Conservation (phyloP, 2,888 invertebrate species). For the Thyatira batis region DNA sequence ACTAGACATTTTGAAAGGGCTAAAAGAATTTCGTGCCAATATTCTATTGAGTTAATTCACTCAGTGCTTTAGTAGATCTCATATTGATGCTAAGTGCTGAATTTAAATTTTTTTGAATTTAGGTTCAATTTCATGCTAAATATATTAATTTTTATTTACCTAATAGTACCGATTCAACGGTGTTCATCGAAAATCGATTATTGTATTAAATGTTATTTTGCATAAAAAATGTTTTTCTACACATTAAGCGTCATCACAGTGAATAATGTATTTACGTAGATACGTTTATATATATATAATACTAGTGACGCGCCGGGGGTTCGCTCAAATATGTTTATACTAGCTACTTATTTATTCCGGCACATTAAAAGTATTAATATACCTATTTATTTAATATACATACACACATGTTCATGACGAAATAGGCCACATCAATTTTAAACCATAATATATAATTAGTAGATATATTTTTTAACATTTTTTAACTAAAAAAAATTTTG, state of each 20-base stretch:
- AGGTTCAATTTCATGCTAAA: conserved; percentile 13
- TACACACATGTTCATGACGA: conserved; percentile 4
- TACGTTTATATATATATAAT: conserved; percentile 1
- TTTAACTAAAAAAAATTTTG: too few species aligned
- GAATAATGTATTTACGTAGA: conserved; percentile 14
- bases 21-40: conserved; percentile 7
- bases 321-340: too few species aligned
- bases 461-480: too few species aligned
- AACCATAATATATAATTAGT: neutral
- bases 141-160: conserved; percentile 16
- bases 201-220: conserved; percentile 6
- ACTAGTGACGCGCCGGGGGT: neutral
- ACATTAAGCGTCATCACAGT: conserved; percentile 30
- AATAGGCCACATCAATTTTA: conserved; percentile 17
- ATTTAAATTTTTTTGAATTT: conserved; percentile 15
- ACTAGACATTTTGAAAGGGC: conserved; percentile 10
- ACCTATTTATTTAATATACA: neutral
- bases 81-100: conserved; percentile 16
- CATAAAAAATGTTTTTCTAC: conserved; percentile 14
- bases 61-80: conserved; percentile 4
- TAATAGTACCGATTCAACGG: conserved; percentile 6
- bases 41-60: conserved; percentile 1
- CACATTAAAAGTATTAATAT: neutral
- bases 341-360: neutral
- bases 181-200: neutral